These are phyloP conservation scores for Pungitius pungitius DNA, from an alignment of 2,113 vertebrate genomes.

Conservation along the genomic window DNA sequence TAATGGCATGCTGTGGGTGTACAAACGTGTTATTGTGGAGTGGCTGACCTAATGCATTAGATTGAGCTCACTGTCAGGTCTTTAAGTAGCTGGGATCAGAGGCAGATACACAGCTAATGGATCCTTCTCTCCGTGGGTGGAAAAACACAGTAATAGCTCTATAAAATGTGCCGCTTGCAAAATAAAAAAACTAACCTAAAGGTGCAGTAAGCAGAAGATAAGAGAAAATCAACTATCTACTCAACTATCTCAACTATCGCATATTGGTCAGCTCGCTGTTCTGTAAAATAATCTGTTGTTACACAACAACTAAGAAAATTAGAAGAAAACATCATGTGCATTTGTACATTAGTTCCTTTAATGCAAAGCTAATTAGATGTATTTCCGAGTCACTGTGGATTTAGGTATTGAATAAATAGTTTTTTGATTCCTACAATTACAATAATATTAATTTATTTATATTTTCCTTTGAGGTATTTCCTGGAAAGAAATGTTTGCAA, in stretches of 20 bases:
- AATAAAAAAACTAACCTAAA: constrained; percentile 26
- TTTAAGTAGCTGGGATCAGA: constrained; percentile 78
- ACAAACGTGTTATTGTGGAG: constrained; percentile 71
- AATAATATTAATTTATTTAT: constrained; percentile 2
- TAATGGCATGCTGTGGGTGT: constrained; percentile 78
- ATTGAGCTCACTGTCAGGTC: constrained; percentile 77
- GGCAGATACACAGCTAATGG: constrained; percentile 78
- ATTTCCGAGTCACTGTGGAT: not conserved
- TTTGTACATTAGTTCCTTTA: constrained; percentile 11
- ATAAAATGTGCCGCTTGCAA: constrained; percentile 48
- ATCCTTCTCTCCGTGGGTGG: constrained; percentile 73
- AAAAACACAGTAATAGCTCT: constrained; percentile 64
- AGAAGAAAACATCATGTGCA: constrained; percentile 26
- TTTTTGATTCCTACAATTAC: not conserved
- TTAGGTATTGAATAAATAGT: constrained; percentile 1
- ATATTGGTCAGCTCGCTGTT: not conserved
- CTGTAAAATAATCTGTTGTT: not conserved
- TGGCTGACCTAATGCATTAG: constrained; percentile 78
- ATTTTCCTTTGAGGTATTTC: constrained; percentile 3
- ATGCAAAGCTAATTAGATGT: not conserved
- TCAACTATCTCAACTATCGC: not conserved
- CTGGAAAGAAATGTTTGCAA: not conserved
- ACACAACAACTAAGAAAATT: constrained; percentile 18
- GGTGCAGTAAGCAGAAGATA: not conserved
- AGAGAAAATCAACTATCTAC: not conserved